phyloP scores from a whole-genome alignment of 2,888 invertebrate species.

The Craniophora ligustri region DNA sequence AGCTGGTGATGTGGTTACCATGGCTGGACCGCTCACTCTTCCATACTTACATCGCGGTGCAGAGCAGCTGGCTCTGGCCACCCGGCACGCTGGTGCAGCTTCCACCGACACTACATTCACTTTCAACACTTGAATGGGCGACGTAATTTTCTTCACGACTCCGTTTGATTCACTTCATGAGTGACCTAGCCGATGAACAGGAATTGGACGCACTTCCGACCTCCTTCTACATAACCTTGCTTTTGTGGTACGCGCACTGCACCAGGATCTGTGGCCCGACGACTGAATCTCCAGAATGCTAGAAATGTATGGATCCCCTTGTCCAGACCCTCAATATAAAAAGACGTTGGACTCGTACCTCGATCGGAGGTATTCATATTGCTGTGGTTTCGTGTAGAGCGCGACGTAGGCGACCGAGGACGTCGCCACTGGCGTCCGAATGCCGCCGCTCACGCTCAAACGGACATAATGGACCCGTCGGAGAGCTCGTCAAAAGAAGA shows the following conservation, averaged over 20 bases:
- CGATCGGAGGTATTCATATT: slow-evolving; percentile 84
- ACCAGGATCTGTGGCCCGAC: slow-evolving; percentile 50
- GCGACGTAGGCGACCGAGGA: slow-evolving; percentile 82
- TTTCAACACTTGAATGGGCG: slow-evolving; percentile 70
- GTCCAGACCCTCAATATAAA: slow-evolving; percentile 59
- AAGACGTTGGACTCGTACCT: slow-evolving; percentile 75
- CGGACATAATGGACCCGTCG: slow-evolving; percentile 84
- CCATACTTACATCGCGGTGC: slow-evolving; percentile 69
- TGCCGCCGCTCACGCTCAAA: slow-evolving; percentile 82
- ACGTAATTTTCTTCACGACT: slow-evolving; percentile 69
- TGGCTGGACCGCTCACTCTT: slow-evolving; percentile 51
- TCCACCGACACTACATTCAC: slow-evolving; percentile 71
- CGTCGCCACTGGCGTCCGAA: slow-evolving; percentile 86
- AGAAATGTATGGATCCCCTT: slow-evolving; percentile 47
- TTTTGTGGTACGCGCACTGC: slow-evolving; percentile 60
- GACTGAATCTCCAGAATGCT: slow-evolving; percentile 52
- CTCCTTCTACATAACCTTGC: slow-evolving; percentile 75
- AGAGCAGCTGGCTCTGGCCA: slow-evolving; percentile 13
- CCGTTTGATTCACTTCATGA: slow-evolving; percentile 70
- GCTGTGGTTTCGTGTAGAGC: slow-evolving; percentile 71
- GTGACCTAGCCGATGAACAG: slow-evolving; percentile 75
- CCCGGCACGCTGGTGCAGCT: slow-evolving; percentile 21
- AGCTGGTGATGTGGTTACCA: slow-evolving; percentile 58
- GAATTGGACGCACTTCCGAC: slow-evolving; percentile 81
- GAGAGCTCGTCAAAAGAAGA: slow-evolving; percentile 87